Evolutionary conservation across 2,888 invertebrate genomes (phyloP).

Genomic region (Danaus chrysippus): DNA sequence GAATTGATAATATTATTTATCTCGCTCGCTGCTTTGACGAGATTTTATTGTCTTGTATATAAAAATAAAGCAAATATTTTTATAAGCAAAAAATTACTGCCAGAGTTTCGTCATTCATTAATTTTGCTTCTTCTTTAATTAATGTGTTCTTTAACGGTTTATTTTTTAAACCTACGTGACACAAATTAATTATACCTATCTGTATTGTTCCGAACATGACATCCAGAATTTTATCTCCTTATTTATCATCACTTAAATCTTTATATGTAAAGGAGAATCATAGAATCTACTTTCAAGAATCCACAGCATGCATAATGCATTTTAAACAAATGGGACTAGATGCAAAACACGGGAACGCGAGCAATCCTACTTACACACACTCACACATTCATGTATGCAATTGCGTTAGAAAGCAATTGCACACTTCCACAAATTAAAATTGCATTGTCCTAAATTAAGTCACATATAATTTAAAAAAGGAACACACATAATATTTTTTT

Average conservation of each 20-base stretch:
- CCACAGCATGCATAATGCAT: conserved; percentile 6
- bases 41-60: too few species aligned
- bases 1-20: too few species aligned
- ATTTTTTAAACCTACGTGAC: too few species aligned
- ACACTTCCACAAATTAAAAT: conserved; percentile 4
- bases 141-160: too few species aligned
- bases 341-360: conserved; percentile 8
- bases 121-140: too few species aligned
- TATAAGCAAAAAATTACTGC: too few species aligned
- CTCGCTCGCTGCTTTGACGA: too few species aligned
- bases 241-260: not conserved
- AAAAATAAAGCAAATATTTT: too few species aligned
- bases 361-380: conserved; percentile 4
- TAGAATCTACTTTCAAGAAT: conserved; percentile 2
- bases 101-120: too few species aligned
- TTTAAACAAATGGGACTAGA: conserved; percentile 2
- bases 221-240: not conserved
- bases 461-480: not conserved
- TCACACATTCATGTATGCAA: conserved; percentile 7
- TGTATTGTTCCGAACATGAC: too few species aligned
- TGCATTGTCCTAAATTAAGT: not conserved
- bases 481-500: too few species aligned
- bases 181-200: too few species aligned
- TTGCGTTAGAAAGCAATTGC: not conserved
- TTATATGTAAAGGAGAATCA: conserved; percentile 5